Percentiles rank a stretch among this genome's conserved stretches.
phyloP scores from a whole-genome alignment of 2,113 vertebrate species.

The Climacteris rufus region DNA sequence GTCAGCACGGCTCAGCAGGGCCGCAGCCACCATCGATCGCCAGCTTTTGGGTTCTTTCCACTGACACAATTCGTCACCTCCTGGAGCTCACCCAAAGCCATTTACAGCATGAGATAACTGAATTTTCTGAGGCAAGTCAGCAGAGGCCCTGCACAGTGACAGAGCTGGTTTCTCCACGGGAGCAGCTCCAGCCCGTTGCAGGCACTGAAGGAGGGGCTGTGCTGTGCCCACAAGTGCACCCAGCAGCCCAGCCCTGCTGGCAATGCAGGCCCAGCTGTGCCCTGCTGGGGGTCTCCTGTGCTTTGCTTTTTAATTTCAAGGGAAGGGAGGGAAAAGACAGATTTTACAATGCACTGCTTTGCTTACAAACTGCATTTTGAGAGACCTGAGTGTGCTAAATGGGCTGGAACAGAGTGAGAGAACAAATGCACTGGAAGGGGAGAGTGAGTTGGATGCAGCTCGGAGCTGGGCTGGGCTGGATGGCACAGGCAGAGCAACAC shows the following conservation, averaged over 20 bases:
- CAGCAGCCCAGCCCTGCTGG: not conserved
- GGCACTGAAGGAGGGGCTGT: not conserved
- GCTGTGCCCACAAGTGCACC: not conserved
- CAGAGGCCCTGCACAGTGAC: not conserved
- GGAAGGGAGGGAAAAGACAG: not conserved
- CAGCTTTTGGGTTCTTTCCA: not conserved
- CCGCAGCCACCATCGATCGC: not conserved
- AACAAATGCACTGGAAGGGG: not conserved
- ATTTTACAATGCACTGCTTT: not conserved
- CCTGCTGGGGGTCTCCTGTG: not conserved
- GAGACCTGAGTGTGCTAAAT: not conserved
- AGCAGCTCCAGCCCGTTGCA: not conserved
- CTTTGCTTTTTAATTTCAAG: not conserved
- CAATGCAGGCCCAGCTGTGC: not conserved
- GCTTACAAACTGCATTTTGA: not conserved
- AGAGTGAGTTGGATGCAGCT: fast-evolving
- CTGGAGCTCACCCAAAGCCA: constrained; percentile 14
- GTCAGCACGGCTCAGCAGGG: not conserved
- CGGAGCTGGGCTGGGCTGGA: not conserved
- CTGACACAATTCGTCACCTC: not conserved
- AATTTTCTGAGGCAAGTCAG: not conserved
- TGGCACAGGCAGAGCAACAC: not conserved
- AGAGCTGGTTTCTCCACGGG: not conserved
- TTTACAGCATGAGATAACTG: not conserved
- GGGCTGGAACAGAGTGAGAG: not conserved